These are phyloP conservation scores for Numida meleagris DNA, from an alignment of 2,113 vertebrate species.

Conservation along the genomic window DNA sequence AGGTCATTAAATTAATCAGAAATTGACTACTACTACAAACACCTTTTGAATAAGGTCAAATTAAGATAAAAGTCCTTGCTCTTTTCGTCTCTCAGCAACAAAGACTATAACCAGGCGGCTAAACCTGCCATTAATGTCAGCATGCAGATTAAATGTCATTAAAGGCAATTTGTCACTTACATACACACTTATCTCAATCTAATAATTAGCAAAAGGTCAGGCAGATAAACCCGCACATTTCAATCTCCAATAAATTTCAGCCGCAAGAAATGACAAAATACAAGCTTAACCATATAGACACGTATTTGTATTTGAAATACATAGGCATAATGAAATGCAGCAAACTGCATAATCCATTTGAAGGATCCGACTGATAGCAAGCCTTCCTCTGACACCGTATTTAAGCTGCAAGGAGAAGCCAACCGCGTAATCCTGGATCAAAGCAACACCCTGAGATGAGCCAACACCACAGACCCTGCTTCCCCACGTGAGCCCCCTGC, in stretches of 20 bases:
- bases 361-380: neutral
- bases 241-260: constrained; percentile 58
- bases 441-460: neutral
- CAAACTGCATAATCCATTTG: neutral
- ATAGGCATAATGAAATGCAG: neutral
- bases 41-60: constrained; percentile 79
- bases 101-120: constrained; percentile 67
- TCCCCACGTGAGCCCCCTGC: neutral
- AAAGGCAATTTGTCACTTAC: constrained; percentile 80
- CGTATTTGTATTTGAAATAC: constrained; percentile 31
- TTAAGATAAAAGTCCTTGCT: constrained; percentile 75
- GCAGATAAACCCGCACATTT: constrained; percentile 69
- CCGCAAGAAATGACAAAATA: constrained; percentile 52
- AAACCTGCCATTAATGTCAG: constrained; percentile 75
- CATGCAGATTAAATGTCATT: constrained; percentile 78
- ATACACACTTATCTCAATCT: constrained; percentile 75
- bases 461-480: neutral
- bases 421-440: neutral
- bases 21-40: constrained; percentile 76
- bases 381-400: neutral
- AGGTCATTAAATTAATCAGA: constrained; percentile 78
- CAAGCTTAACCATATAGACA: neutral
- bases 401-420: neutral
- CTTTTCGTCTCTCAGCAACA: constrained; percentile 68
- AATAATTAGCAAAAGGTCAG: constrained; percentile 81